Percentiles rank a stretch among this genome's conserved stretches.
Evolutionary conservation across 2,888 invertebrate genomes (phyloP).

Genomic region (Lithophane socia): DNA sequence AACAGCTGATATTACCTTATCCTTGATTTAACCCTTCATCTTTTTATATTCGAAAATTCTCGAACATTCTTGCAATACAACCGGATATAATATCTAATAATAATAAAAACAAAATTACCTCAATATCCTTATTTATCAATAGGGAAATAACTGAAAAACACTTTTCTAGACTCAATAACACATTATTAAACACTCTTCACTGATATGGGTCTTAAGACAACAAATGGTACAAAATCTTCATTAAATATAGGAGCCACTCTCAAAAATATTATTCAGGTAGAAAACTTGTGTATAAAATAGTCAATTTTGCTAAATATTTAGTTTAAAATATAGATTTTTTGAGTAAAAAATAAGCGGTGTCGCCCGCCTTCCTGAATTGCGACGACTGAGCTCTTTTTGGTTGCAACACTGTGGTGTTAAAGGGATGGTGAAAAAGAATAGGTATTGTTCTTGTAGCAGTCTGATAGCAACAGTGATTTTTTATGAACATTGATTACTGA

Average conservation of each 20-base stretch:
- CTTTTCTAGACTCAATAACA: slow-evolving; percentile 42
- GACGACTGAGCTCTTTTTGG: slow-evolving; percentile 66
- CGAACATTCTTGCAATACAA: background rate
- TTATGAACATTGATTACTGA: background rate
- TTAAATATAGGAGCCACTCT: slow-evolving; percentile 58
- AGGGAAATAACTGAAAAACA: slow-evolving; percentile 43
- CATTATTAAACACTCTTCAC: slow-evolving; percentile 48
- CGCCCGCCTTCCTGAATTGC: slow-evolving; percentile 64
- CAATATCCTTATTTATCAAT: slow-evolving; percentile 19
- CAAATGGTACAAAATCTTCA: slow-evolving; percentile 59
- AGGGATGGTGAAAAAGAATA: slow-evolving; percentile 7
- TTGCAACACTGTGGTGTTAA: slow-evolving; percentile 13
- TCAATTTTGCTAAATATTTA: slow-evolving; percentile 64
- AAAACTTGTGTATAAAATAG: slow-evolving; percentile 74
- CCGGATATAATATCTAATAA: background rate
- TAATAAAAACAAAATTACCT: slow-evolving; percentile 46
- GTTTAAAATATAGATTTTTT: slow-evolving; percentile 68
- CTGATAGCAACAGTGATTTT: background rate
- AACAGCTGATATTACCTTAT: slow-evolving; percentile 30
- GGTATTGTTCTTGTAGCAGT: background rate
- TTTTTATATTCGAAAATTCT: background rate
- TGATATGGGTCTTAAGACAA: slow-evolving; percentile 59
- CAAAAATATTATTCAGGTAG: slow-evolving; percentile 70
- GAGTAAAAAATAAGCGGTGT: slow-evolving; percentile 69
- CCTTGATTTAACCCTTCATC: background rate